Evolutionary conservation across 2,113 vertebrate species (phyloP), one percentile per base, ranked within the genome.

Genomic region (Xenotilapia leptura): DNA sequence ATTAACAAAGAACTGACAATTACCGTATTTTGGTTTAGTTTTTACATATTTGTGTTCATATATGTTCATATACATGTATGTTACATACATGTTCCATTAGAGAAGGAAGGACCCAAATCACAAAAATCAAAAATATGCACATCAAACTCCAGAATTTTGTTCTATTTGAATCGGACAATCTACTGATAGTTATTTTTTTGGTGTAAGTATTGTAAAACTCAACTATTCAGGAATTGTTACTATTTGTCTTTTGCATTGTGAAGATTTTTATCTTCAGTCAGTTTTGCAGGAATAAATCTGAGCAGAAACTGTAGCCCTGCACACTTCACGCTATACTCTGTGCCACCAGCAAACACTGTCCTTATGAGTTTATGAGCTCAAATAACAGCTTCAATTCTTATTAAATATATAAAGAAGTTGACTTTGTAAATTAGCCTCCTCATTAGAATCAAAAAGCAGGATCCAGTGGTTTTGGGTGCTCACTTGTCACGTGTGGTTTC

Each of bases 91-190:
- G 54, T 26, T 55, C 54, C 54, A 26, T 55, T 13, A 26, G 11
- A 55, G 54, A 55, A 55, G 53, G 53, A 55, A 23, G 0, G 2
- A 55, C 53, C 21, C 53, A 55, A 23, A 23, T 55, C 51, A 12
- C 1, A 0, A 54, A 54, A 54, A 54, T 54, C 9, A 54, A 54
- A 53, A 54, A 54, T 12, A 21, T 21, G 51, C 51, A 54, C 51
- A 21, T 54, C 53, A 55, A 55, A 4, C 53, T 55, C 53, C 11
- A 23, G 53, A 55, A 23, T 55, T 23, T 55, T 4, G 11, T 55
- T 55, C 21, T 55, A 55, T 23, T 23, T 55, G 4, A 21, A 23
- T 54, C 53, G 0, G 0, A 13, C 11, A 0, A 23, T 13, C 53
- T 55, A 7, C 21, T 55, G 53, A 55, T 13, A 23, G 53, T 55